Conservation (phyloP, 2,113 vertebrate species). For the Lophochroa leadbeateri region DNA sequence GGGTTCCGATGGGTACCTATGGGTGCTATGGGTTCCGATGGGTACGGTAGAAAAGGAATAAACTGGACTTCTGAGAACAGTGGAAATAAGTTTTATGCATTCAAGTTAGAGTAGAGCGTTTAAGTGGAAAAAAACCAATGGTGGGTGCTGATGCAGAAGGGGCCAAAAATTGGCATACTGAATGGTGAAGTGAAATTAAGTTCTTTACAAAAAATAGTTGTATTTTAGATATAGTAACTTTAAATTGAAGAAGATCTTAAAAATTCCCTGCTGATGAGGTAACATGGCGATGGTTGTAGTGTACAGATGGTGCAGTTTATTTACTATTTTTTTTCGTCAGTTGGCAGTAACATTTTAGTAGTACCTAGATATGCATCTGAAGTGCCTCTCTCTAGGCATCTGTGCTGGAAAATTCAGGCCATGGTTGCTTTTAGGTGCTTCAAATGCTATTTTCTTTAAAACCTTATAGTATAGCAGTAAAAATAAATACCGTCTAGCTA, state of each 20-base stretch:
- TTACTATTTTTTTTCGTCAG: conserved; percentile 14
- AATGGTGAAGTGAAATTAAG: not conserved
- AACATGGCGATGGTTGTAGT: not conserved
- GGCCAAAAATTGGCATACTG: not conserved
- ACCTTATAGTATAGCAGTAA: not conserved
- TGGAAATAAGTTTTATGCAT: not conserved
- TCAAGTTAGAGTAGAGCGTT: not conserved
- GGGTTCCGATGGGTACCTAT: too few species aligned
- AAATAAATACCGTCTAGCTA: not conserved
- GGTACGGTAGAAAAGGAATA: too few species aligned
- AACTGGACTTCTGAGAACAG: not conserved
- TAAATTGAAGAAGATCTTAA: conserved; percentile 9
- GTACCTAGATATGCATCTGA: conserved; percentile 19
- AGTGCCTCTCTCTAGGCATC: conserved; percentile 21
- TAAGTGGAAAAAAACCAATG: not conserved
- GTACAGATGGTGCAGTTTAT: conserved; percentile 47
- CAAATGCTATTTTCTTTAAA: conserved; percentile 21
- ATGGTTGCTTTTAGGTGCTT: not conserved
- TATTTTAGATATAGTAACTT: not conserved
- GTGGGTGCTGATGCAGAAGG: not conserved
- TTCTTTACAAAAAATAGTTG: not conserved
- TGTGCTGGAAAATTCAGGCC: conserved; percentile 23
- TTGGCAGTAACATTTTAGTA: conserved; percentile 48
- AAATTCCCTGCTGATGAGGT: conserved; percentile 37
- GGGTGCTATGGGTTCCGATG: too few species aligned